Evolutionary conservation across 2,888 invertebrate genomes (phyloP).

Genomic region (Caenorhabditis sp.): DNA sequence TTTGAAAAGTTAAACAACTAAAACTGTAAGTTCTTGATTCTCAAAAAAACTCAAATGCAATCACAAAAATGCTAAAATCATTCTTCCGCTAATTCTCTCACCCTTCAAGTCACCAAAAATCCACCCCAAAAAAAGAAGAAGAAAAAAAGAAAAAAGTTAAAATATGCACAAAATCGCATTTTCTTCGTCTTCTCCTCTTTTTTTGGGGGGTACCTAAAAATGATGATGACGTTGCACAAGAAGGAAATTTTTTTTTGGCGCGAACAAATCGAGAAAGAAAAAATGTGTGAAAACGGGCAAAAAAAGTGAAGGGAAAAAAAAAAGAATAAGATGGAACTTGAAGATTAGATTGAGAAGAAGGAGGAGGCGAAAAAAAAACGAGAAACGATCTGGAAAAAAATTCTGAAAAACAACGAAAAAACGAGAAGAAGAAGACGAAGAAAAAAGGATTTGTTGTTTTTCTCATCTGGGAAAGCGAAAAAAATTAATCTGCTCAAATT

Average conservation of each 20-base stretch:
- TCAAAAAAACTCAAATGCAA: conserved; percentile 2
- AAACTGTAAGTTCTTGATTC: too few species aligned
- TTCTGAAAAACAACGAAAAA: background rate
- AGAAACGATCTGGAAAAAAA: background rate
- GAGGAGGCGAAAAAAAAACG: background rate
- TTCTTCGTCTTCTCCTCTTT: conserved; percentile 7
- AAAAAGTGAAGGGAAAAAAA: too few species aligned
- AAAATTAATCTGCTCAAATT: conserved; percentile 1
- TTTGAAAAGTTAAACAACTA: too few species aligned
- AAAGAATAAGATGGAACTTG: background rate
- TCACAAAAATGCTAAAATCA: too few species aligned
- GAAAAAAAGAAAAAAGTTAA: conserved; percentile 14
- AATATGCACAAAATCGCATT: conserved; percentile 45
- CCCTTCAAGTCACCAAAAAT: background rate
- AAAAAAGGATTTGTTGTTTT: background rate
- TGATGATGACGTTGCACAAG: conserved; percentile 3
- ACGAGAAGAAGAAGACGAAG: background rate
- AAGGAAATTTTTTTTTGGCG: background rate
- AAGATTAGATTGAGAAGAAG: background rate
- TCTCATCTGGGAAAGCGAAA: background rate
- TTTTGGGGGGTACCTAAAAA: background rate
- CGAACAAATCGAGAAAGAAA: background rate
- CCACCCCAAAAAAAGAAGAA: background rate
- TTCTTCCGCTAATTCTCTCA: background rate
- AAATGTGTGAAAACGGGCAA: background rate